Conservation (phyloP, 2,888 invertebrate species). For the Acronicta alni region DNA sequence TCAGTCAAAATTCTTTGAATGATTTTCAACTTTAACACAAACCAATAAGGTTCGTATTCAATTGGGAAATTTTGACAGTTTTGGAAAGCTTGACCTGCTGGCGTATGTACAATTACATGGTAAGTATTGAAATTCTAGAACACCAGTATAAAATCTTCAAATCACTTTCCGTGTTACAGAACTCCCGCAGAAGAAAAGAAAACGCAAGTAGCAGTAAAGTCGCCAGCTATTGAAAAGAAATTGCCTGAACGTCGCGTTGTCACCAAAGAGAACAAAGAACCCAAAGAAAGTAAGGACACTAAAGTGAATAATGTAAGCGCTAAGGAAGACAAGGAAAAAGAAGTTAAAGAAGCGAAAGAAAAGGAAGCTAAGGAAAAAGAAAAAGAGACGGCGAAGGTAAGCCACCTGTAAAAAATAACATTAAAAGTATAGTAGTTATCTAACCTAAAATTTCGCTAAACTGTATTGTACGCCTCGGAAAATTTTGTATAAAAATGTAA, state of each 20-base stretch:
- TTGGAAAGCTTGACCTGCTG: too few relatives aligned
- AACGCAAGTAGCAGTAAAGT: conserved; percentile 53
- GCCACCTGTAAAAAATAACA: neutral
- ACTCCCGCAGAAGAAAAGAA: conserved; percentile 73
- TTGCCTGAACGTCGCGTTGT: conserved; percentile 66
- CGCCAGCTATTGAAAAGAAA: conserved; percentile 69
- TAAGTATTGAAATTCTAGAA: too few relatives aligned
- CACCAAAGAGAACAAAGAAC: conserved; percentile 81
- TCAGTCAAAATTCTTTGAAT: too few relatives aligned
- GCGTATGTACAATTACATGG: too few relatives aligned
- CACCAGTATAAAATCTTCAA: too few relatives aligned
- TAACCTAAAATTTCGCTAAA: neutral
- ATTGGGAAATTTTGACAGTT: too few relatives aligned
- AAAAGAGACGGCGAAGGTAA: conserved; percentile 61
- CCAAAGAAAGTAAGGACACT: conserved; percentile 74
- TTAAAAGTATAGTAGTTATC: too few relatives aligned
- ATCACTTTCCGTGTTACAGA: conserved; percentile 53
- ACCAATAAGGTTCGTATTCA: too few relatives aligned
- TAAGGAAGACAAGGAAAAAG: conserved; percentile 69
- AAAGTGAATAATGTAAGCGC: conserved; percentile 61
- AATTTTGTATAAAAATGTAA: too few relatives aligned
- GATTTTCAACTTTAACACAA: too few relatives aligned
- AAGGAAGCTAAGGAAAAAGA: conserved; percentile 38
- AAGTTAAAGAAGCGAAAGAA: conserved; percentile 60
- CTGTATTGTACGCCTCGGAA: neutral